Conservation (phyloP, 2,888 invertebrate genomes). For the Drosophila ezoana region DNA sequence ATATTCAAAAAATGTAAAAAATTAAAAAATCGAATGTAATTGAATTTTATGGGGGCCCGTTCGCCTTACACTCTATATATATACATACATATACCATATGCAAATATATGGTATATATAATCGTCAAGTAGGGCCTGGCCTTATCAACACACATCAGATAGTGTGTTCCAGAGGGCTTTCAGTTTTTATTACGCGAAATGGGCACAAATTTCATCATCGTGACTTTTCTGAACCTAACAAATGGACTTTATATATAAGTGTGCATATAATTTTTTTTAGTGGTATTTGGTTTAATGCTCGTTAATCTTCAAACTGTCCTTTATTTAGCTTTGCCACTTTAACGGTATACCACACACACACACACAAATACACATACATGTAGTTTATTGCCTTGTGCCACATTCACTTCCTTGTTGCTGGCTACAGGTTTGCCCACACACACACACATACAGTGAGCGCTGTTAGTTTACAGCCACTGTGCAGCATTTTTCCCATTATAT, state of each 20-base stretch:
- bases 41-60: conserved; percentile 4
- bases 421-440: conserved; percentile 41
- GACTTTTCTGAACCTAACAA: conserved; percentile 8
- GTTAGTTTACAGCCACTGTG: conserved; percentile 13
- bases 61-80: conserved; percentile 3
- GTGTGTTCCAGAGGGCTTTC: neutral
- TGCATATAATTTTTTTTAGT: conserved; percentile 3
- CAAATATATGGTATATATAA: too few species aligned
- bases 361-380: conserved; percentile 7
- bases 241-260: conserved; percentile 14
- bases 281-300: conserved; percentile 8
- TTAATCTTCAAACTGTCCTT: conserved; percentile 43
- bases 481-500: conserved; percentile 10
- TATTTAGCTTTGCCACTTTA: conserved; percentile 26
- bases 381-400: conserved; percentile 52
- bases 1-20: conserved; percentile 52
- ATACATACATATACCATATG: neutral
- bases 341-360: conserved; percentile 27
- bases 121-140: conserved; percentile 5
- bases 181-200: conserved; percentile 13
- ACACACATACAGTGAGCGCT: conserved; percentile 27
- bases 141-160: conserved; percentile 38
- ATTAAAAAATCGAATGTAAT: conserved; percentile 19
- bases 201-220: conserved; percentile 18
- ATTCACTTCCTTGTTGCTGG: conserved; percentile 56